These are phyloP conservation scores for Anolis carolinensis DNA, from an alignment of 2,113 vertebrate species.

Conservation along the genomic window DNA sequence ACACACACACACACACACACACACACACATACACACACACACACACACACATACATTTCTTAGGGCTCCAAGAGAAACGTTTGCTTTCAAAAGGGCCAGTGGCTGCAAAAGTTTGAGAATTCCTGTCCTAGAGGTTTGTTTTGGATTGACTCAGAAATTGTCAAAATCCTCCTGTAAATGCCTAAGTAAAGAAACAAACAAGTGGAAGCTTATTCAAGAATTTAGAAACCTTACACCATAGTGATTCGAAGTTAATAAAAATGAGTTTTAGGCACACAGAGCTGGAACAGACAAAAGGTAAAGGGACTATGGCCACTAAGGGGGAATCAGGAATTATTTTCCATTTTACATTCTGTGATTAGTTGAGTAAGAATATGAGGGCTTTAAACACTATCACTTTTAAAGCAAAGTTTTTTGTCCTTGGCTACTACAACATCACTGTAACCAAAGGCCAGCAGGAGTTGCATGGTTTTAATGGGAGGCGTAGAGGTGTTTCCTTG, in stretches of 20 bases:
- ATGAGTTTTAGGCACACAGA: not conserved
- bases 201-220: not conserved
- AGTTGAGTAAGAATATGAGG: not conserved
- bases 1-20: too few species aligned
- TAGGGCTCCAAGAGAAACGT: too few species aligned
- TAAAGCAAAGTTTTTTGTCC: not conserved
- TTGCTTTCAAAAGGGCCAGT: too few species aligned
- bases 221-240: not conserved
- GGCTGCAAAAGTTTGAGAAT: too few species aligned
- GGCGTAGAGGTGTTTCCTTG: not conserved
- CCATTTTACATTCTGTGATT: not conserved
- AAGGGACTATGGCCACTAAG: not conserved
- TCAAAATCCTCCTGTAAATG: not conserved
- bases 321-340: not conserved
- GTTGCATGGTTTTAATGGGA: not conserved
- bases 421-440: not conserved
- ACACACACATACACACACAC: too few species aligned
- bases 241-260: not conserved
- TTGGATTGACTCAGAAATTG: not conserved
- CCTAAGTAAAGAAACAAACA: not conserved
- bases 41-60: too few species aligned
- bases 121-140: too few species aligned
- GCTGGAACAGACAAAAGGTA: not conserved
- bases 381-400: not conserved
- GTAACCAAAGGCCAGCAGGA: too few species aligned